Conservation (phyloP, 2,888 invertebrate species). For the Zaprionus obscuricornis region DNA sequence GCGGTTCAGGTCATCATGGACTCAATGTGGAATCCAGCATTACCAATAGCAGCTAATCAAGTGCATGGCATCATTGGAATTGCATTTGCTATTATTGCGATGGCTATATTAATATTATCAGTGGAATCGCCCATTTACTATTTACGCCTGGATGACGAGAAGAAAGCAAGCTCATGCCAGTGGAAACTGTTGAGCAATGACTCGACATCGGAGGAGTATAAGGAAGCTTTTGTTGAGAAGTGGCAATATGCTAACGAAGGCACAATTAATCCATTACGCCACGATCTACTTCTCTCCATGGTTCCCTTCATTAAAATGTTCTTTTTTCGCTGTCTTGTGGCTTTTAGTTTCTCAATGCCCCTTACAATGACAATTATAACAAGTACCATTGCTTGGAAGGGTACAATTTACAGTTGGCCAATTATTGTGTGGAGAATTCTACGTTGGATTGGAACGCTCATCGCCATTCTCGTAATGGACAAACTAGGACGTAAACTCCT, state of each 20-base stretch:
- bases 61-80: slow-evolving; percentile 71
- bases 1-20: slow-evolving; percentile 63
- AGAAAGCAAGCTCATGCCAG: slow-evolving; percentile 52
- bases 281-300: slow-evolving; percentile 44
- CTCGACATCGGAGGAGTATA: slow-evolving; percentile 18
- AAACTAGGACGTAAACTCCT: slow-evolving; percentile 61
- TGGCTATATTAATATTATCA: slow-evolving; percentile 30
- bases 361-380: slow-evolving; percentile 43
- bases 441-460: slow-evolving; percentile 59
- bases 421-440: slow-evolving; percentile 50
- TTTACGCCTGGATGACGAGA: slow-evolving; percentile 52
- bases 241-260: slow-evolving; percentile 61
- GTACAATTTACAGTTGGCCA: slow-evolving; percentile 45
- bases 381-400: slow-evolving; percentile 17
- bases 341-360: slow-evolving; percentile 75
- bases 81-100: slow-evolving; percentile 41
- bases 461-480: slow-evolving; percentile 55
- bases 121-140: slow-evolving; percentile 74
- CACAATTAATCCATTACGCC: slow-evolving; percentile 22
- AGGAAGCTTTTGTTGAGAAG: slow-evolving; percentile 47
- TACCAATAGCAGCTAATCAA: slow-evolving; percentile 39
- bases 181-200: slow-evolving; percentile 44
- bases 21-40: slow-evolving; percentile 38
- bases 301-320: slow-evolving; percentile 67
- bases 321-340: slow-evolving; percentile 66